Evolutionary conservation across 2,113 vertebrate genomes (phyloP).

Genomic region (Orthochromis indermauri): DNA sequence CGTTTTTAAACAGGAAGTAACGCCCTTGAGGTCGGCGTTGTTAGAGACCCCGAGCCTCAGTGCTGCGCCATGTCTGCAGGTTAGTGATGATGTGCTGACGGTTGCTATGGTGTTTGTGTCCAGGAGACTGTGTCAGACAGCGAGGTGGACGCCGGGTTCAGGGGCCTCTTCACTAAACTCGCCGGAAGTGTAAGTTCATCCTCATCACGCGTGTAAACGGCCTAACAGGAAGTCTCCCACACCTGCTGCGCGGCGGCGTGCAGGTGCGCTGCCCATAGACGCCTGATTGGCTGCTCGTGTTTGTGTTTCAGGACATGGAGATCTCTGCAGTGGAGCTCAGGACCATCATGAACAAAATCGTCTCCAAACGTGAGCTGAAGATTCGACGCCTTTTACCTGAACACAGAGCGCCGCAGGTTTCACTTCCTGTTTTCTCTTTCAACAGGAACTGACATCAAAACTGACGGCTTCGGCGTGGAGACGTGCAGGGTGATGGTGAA

Average conservation of each 20-base stretch:
- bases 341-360: slow-evolving; percentile 75
- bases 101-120: background rate
- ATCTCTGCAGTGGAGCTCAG: slow-evolving; percentile 73
- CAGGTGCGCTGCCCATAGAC: background rate
- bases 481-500: slow-evolving; percentile 84
- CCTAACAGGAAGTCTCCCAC: background rate
- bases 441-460: slow-evolving; percentile 82
- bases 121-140: slow-evolving; percentile 70
- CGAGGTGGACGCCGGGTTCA: slow-evolving; percentile 69
- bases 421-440: background rate
- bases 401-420: background rate
- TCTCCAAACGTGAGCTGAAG: slow-evolving; percentile 73
- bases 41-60: background rate
- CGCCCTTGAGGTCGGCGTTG: background rate
- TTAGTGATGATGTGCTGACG: background rate
- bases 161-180: slow-evolving; percentile 73
- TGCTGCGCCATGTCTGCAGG: background rate
- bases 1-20: background rate
- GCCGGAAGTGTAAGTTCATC: slow-evolving; percentile 68
- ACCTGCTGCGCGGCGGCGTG: background rate
- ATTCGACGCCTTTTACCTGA: background rate
- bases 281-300: background rate
- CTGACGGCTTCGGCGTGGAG: slow-evolving; percentile 79
- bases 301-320: slow-evolving; percentile 74
- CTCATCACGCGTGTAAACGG: background rate